Evolutionary conservation across 2,797 vertebrate species (phyloP).

Genomic region (Huso huso): DNA sequence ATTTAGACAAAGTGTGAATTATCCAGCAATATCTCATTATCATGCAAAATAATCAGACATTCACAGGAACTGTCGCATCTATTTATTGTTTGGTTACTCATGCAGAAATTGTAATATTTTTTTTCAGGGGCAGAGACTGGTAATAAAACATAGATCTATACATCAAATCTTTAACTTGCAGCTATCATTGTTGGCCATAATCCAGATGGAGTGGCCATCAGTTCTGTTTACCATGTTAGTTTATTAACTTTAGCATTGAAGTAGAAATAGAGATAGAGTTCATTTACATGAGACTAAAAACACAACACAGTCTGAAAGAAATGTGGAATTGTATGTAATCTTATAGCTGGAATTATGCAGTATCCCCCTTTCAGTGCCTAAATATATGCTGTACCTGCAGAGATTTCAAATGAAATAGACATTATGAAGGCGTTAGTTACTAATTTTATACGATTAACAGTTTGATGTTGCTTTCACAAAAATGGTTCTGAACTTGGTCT

Average conservation of each 20-base stretch:
- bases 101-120: conserved; percentile 77
- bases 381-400: too few species aligned
- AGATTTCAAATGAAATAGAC: too few species aligned
- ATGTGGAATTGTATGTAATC: neutral
- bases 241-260: conserved; percentile 29
- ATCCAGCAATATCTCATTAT: conserved; percentile 68
- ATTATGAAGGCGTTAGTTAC: too few species aligned
- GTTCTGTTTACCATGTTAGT: conserved; percentile 62
- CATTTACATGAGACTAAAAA: conserved; percentile 5
- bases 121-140: conserved; percentile 66
- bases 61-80: conserved; percentile 68
- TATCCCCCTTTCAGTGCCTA: neutral
- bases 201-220: conserved; percentile 71
- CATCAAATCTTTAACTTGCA: conserved; percentile 69
- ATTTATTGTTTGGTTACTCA: conserved; percentile 76
- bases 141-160: conserved; percentile 70
- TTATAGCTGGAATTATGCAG: neutral
- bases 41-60: conserved; percentile 72
- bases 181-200: conserved; percentile 69
- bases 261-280: conserved; percentile 4
- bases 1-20: conserved; percentile 66
- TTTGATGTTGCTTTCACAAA: too few species aligned
- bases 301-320: neutral
- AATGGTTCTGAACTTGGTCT: too few species aligned
- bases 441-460: too few species aligned